Evolutionary conservation across 1,140 invertebrate genomes (phyloP), one percentile per base, ranked within the genome.

Genomic region (Diachasmimorpha longicaudata): DNA sequence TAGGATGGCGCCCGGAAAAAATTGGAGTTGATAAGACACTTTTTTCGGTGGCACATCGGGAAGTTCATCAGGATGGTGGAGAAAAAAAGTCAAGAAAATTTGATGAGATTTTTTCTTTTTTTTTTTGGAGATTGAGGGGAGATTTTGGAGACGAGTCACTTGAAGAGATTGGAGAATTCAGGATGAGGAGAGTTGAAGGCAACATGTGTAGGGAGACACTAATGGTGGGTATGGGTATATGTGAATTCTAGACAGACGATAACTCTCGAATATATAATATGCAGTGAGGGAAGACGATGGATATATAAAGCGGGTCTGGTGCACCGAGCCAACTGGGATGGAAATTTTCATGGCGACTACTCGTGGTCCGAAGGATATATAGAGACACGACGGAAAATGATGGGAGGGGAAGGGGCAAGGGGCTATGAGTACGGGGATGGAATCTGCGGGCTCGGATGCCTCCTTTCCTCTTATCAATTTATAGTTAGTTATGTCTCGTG

Each of bases 391-490:
- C 10, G 16, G 4, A 46, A 39, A 58, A 10, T 36, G 73, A 14
- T 16, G 13, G 13, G 55, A 52, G 13, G 21, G 23, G 37, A 6
- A 75, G 42, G 44, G 52, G 66, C 9, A 70, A 10, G 58, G 46
- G 68, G 42, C 31, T 55, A 6, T 21, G 2, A 55, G n/a, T 19
- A 14, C 36, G 0, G 39, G 69, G 5, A 67, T 46, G 69, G 39
- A 25, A 72, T 48, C 55, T 71, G 55, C 63, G 19, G 70, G 48
- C 37, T 19, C 0, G 70, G 52, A 75, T 31, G 68, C 9, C 19
- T 55, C 23, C 42, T 42, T 14, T 82, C 76, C 79, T 81, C 78
- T 84, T 80, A 84, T 84, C 82, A 85, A 84, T 84, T 81, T 83
- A 80, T 84, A 83, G 80, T 83, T 83, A 81, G 78, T 69, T 78